Evolutionary conservation across 37 sponge, comb jelly and placozoan species (phyloP), one percentile per base, ranked within the genome.

Genomic region (Tethya wilhelma): DNA sequence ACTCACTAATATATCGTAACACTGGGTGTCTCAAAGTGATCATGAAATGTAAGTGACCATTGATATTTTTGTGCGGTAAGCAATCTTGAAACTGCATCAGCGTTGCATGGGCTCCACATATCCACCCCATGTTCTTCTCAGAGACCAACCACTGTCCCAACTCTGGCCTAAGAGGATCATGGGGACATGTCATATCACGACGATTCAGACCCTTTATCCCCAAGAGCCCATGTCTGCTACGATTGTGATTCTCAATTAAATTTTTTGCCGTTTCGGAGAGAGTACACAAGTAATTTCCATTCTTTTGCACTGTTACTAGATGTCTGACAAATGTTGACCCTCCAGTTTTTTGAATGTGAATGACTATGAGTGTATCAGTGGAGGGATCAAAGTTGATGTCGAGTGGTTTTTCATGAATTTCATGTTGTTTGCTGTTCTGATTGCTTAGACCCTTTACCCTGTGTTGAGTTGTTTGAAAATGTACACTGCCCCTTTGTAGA

Each of bases 311-410:
- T 3, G 82, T 63, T 29, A 90, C 43, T 4, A 95, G 59, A 67
- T 90, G 80, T 20, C 67, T 62, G 0, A 89, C 73, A 40, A 94
- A 96, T 41, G 66, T 38, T n/a, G 89, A 70, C 31, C 97, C 97
- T 34, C 95, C 91, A 1, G 95, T 96, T 68, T 96, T 96, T 64
- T 94, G 97, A 6, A 94, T 94, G 87, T 96, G 97, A 9, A 96
- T 79, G 46, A 93, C 81, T 36, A 94, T 86, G 31, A 95, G 39
- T 2, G 84, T 73, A 23, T 79, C 89, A 23, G 46, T 57, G 1
- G 36, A 31, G 25, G 87, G 80, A 40, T 78, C 64, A 73, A 90
- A 90, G 32, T 14, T 34, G 2, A 77, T 3, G 23, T 4, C n/a
- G n/a, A n/a, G n/a, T n/a, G n/a, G n/a, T n/a, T n/a, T n/a, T n/a